A percentile compares a stretch with the other conserved stretches of the same genome.
These are phyloP conservation scores for Lepidurus apus DNA, from an alignment of 1,140 invertebrate genomes.

Conservation along the genomic window DNA sequence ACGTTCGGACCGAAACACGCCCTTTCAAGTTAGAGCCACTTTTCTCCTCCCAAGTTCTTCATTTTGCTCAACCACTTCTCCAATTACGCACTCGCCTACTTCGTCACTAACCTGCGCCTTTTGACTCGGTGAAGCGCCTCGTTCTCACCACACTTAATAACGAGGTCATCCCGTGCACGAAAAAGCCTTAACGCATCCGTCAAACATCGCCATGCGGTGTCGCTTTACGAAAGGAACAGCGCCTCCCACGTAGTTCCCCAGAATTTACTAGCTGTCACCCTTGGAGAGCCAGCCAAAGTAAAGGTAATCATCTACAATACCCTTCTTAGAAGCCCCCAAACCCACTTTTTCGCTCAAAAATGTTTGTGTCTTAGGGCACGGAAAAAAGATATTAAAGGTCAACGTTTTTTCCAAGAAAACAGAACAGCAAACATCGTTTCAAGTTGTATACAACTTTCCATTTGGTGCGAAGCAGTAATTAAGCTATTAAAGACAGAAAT, in stretches of 20 bases:
- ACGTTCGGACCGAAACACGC: not conserved
- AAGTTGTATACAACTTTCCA: too few relatives aligned
- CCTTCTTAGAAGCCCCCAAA: not conserved
- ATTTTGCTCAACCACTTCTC: conserved; percentile 18
- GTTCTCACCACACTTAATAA: conserved; percentile 1
- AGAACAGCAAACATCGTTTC: too few relatives aligned
- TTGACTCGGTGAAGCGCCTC: not conserved
- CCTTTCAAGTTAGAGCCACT: not conserved
- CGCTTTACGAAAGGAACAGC: not conserved
- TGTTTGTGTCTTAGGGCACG: too few relatives aligned
- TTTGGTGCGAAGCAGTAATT: too few relatives aligned
- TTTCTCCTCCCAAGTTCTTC: not conserved
- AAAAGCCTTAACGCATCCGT: not conserved
- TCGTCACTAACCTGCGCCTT: not conserved
- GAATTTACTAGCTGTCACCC: not conserved
- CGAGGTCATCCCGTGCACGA: not conserved
- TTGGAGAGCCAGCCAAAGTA: not conserved
- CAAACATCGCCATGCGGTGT: not conserved
- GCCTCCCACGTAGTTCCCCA: not conserved
- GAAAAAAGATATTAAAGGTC: too few relatives aligned
- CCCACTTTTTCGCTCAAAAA: not conserved
- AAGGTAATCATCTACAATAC: not conserved
- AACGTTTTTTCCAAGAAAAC: too few relatives aligned
- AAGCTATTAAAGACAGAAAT: too few relatives aligned
- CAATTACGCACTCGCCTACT: not conserved